Evolutionary conservation across 2,797 vertebrate species (phyloP), one percentile per base, ranked within the genome.

Genomic region (Oreochromis grahami): DNA sequence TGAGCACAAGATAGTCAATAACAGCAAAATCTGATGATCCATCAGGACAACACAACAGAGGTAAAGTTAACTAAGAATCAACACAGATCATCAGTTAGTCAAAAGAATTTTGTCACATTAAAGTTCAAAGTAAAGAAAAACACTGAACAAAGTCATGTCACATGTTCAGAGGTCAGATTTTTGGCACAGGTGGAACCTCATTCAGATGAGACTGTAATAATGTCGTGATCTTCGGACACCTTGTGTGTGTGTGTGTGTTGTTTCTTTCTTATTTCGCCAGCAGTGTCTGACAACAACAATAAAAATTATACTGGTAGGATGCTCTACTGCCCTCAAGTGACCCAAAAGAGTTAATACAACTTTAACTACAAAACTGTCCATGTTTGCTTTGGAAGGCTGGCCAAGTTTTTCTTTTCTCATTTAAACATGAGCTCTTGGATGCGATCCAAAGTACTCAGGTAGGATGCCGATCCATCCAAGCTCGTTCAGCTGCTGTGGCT

Each of bases 401-500:
- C 24, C 43, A 32, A 19, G 24, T 11, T 74, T 48, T 50, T 0
- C 43, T 32, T 32, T 32, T 50, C 68, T 50, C 43, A 32, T 45
- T 52, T 55, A 56, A 29, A 50, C 74, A 32, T 3, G 51, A 76
- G 21, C 19, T 29, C 74, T 68, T 79, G 83, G 78, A 76, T 48
- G 51, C 79, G 19, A 45, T 81, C 32, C 58, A 81, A 8, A 15
- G 2, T 15, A 45, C 14, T 76, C 55, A n/a, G 70, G 56, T 36
- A 32, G 45, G 51, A 55, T 14, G 50, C 38, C 24, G 83, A 17
- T 11, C 79, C 4, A 38, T n/a, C 45, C 26, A 1, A 79, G 26
- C 34, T 29, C 7, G 29, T 19, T 17, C 11, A 8, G 24, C 21
- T 12, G 26, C 24, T 24, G 45, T 12, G n/a, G 41, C 68, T 48